Evolutionary conservation across 2,113 vertebrate species (phyloP).

Genomic region (Clupea harengus): DNA sequence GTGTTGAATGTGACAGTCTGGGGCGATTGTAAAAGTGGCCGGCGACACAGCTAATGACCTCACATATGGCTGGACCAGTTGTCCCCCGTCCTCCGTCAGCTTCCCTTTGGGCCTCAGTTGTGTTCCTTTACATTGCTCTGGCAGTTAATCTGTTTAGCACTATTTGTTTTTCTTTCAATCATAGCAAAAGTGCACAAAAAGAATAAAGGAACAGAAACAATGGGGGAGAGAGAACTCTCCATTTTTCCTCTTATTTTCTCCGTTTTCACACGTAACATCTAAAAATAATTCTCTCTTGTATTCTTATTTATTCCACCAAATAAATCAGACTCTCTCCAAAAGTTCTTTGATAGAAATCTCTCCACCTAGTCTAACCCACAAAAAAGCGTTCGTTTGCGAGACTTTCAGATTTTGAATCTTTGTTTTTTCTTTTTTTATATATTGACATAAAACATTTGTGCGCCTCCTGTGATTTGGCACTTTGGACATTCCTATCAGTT

Average conservation of each 20-base stretch:
- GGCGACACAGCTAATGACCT: background rate
- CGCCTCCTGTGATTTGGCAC: conserved; percentile 72
- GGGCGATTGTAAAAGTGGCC: background rate
- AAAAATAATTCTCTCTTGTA: conserved; percentile 67
- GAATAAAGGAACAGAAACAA: conserved; percentile 24
- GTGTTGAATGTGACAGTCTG: background rate
- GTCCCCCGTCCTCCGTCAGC: background rate
- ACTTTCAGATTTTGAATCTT: background rate
- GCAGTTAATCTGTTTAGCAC: conserved; percentile 32
- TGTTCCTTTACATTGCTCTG: conserved; percentile 33
- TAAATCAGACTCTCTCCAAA: conserved; percentile 56
- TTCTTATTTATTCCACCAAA: conserved; percentile 62
- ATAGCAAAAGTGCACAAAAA: conserved; percentile 43
- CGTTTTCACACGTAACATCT: background rate
- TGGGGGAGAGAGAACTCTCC: conserved; percentile 6
- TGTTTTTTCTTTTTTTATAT: background rate
- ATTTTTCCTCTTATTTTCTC: conserved; percentile 16
- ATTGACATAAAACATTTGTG: conserved; percentile 47
- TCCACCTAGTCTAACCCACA: conserved; percentile 66
- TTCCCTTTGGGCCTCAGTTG: background rate
- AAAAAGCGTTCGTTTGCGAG: conserved; percentile 33
- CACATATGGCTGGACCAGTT: background rate
- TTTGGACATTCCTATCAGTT: conserved; percentile 68
- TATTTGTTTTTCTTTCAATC: conserved; percentile 2
- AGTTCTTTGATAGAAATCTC: conserved; percentile 70